Conservation (phyloP, 2,888 invertebrate genomes). For the Epistrophe eligans region DNA sequence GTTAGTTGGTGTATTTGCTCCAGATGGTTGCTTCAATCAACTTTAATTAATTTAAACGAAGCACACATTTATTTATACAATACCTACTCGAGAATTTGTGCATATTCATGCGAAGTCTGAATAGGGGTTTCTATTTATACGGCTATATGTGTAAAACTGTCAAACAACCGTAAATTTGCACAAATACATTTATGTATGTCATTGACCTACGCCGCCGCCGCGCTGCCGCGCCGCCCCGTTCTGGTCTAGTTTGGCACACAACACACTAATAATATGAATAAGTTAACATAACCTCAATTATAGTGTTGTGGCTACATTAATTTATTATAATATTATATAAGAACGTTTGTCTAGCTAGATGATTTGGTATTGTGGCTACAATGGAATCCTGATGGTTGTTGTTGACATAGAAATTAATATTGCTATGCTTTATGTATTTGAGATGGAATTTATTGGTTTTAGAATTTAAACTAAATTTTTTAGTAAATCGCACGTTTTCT, state of each 20-base stretch:
- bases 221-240: too few relatives aligned
- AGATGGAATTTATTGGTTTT: too few relatives aligned
- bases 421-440: not conserved
- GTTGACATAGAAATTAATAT: conserved; percentile 3
- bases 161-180: not conserved
- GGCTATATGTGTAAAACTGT: not conserved
- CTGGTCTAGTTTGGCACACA: not conserved
- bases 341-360: conserved; percentile 9
- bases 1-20: conserved; percentile 26
- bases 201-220: conserved; percentile 1
- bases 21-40: conserved; percentile 64
- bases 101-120: conserved; percentile 17
- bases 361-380: not conserved
- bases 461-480: too few relatives aligned
- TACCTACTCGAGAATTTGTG: not conserved
- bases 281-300: conserved; percentile 3
- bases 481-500: too few relatives aligned
- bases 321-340: not conserved
- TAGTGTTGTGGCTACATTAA: conserved; percentile 1
- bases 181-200: conserved; percentile 13
- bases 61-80: conserved; percentile 5
- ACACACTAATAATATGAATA: not conserved
- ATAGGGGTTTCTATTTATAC: not conserved
- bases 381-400: not conserved
- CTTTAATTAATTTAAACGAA: conserved; percentile 65